These are phyloP conservation scores for Hydractinia echinata DNA, from an alignment of 30 jellyfish, hydroid and myxozoan species.

Conservation along the genomic window DNA sequence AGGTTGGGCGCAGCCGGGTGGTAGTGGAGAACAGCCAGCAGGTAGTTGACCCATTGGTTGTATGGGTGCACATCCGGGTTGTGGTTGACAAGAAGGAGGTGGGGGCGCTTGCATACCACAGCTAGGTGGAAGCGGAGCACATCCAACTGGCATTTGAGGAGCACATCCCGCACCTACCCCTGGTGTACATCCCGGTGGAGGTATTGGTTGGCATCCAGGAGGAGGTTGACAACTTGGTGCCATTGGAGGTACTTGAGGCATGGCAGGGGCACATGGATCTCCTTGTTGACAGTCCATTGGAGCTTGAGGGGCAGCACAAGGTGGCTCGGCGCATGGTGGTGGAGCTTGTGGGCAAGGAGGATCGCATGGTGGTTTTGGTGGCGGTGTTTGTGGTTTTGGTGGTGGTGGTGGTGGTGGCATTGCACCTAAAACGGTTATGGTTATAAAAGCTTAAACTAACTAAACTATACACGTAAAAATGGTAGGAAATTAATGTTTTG, in stretches of 20 bases:
- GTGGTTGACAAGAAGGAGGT: conserved; percentile 25
- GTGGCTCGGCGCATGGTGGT: conserved; percentile 25
- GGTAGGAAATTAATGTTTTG: not conserved
- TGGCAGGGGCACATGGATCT: conserved; percentile 20
- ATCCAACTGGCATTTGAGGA: conserved; percentile 23
- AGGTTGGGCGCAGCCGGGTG: conserved; percentile 36
- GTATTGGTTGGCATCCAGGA: conserved; percentile 23
- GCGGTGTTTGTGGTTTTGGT: conserved; percentile 18
- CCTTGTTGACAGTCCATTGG: conserved; percentile 13
- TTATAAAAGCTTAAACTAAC: not conserved
- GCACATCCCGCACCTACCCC: conserved; percentile 21
- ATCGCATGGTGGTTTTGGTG: conserved; percentile 23
- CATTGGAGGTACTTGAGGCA: conserved; percentile 8
- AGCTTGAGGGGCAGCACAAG: conserved; percentile 20
- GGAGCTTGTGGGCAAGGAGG: not conserved
- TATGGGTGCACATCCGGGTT: conserved; percentile 14
- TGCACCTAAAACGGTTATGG: conserved; percentile 17
- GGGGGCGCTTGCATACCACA: conserved; percentile 33
- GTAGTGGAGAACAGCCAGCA: conserved; percentile 24
- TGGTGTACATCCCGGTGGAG: conserved; percentile 16
- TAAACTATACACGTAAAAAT: not conserved
- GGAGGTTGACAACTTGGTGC: conserved; percentile 7
- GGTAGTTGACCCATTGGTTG: conserved; percentile 4
- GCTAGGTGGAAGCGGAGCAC: conserved; percentile 24
- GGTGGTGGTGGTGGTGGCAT: conserved; percentile 26